These are phyloP conservation scores for Phania funesta DNA, from an alignment of 2,888 invertebrate genomes.

Conservation along the genomic window DNA sequence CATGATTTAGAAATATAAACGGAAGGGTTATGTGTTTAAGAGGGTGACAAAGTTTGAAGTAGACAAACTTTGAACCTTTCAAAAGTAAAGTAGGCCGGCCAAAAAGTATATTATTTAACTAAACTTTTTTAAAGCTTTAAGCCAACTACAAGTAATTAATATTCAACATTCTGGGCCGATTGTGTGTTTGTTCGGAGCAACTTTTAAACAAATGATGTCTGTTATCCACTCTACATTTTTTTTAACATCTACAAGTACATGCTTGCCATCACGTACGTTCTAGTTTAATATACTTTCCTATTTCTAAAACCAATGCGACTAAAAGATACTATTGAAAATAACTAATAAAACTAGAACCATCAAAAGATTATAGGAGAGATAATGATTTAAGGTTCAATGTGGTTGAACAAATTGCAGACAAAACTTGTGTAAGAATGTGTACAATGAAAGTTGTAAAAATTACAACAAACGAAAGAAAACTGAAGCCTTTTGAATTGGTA, in stretches of 20 bases:
- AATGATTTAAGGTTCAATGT: too few relatives aligned
- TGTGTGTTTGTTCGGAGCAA: not conserved
- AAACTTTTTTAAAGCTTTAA: too few relatives aligned
- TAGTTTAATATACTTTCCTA: slow-evolving; percentile 33
- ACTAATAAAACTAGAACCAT: not conserved
- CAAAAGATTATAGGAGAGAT: slow-evolving; percentile 16
- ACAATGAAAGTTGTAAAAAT: too few relatives aligned
- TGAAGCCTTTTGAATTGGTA: too few relatives aligned
- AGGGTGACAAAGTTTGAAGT: not conserved
- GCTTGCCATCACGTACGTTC: slow-evolving; percentile 47
- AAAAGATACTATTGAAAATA: not conserved
- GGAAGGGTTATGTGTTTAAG: not conserved
- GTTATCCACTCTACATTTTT: not conserved
- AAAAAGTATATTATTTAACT: too few relatives aligned
- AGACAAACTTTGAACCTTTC: not conserved
- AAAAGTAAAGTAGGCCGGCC: too few relatives aligned
- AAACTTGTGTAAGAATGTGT: too few relatives aligned
- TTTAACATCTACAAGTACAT: slow-evolving; percentile 39
- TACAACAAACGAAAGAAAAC: too few relatives aligned
- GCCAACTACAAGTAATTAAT: not conserved
- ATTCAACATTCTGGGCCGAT: not conserved
- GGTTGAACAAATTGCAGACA: too few relatives aligned
- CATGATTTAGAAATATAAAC: not conserved
- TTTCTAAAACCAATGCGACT: slow-evolving; percentile 9
- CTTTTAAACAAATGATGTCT: not conserved